Base-by-base conservation (phyloP, 1,140 invertebrate genomes). In the Dinoponera quadriceps region DNA sequence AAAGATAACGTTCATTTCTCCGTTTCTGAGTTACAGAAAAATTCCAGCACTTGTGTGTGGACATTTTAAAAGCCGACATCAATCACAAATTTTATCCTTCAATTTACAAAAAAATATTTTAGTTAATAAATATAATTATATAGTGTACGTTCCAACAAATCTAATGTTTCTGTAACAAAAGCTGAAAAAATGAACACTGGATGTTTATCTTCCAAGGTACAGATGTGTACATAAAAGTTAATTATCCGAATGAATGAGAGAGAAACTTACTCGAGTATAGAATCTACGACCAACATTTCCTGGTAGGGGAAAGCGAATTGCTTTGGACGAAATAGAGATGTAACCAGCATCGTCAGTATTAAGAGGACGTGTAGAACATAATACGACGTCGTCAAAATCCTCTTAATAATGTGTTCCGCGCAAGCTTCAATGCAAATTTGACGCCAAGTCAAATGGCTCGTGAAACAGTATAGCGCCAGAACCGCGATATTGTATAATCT, bases 251-350 rank as follows among this genome's bases (percentile, higher is more conserved):
- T 44, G 9, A 44, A 9, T 9, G 38, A 44, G n/a, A 63, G 18
- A 63, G 38, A 44, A 55, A 55, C 74, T 77, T 66, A 77, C 74
- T 77, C 74, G 38, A 77, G 49, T 38, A 77, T 55, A 22, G 74
- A 66, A 14, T 77, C 74, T 14, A 77, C 20, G 4, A 66, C 27
- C 0, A 66, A 44, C 20, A 55, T 55, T 11, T 77, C 62, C 25
- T 66, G 60, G 13, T 4, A 29, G 54, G 62, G 74, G 18, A 66
- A 77, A 66, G 49, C 20, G 54, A 77, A 77, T 25, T 54, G 62
- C 1, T 66, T 66, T n/a, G 62, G 60, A 25, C 20, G 20, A 55
- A 77, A 66, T 66, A 77, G 0, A 66, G 74, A 66, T 38, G 62
- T 66, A 7, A 60, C 20, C 20, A 66, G 3, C 16, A 38, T 55